phyloP scores from a whole-genome alignment of 53 echinoderm and acorn worm species.

The Temnopleurus reevesii region DNA sequence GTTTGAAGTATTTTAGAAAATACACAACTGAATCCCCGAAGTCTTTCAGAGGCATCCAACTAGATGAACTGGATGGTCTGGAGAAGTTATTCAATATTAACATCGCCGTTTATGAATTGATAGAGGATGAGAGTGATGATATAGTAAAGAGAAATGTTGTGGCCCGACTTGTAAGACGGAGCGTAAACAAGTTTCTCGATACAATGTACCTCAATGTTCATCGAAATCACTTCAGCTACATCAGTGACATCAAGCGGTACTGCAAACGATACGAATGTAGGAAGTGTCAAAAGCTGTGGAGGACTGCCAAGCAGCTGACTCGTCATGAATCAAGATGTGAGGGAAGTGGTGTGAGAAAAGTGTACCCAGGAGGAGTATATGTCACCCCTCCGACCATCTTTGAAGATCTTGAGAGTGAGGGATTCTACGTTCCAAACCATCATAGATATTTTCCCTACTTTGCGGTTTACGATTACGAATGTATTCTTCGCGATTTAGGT shows the following conservation, averaged over 20 bases:
- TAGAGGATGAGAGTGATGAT: too few relatives aligned
- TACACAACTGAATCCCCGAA: background rate
- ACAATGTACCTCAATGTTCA: background rate
- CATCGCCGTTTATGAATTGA: background rate
- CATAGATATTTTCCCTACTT: background rate
- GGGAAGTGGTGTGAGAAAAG: background rate
- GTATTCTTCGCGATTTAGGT: background rate
- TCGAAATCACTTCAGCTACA: background rate
- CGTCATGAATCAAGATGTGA: background rate
- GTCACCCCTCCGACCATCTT: background rate
- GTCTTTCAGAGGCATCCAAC: background rate
- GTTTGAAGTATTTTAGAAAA: background rate
- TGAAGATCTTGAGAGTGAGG: background rate
- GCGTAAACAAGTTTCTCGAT: background rate
- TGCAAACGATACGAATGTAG: background rate
- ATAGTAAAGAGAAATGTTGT: background rate
- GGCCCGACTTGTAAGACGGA: background rate
- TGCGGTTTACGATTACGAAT: background rate
- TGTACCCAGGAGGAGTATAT: background rate
- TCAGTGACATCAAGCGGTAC: background rate
- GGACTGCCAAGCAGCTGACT: background rate
- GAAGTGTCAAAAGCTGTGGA: background rate
- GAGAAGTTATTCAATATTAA: background rate
- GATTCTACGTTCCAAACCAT: background rate
- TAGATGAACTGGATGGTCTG: background rate